Evolutionary conservation across 2,797 vertebrate genomes (phyloP).

Genomic region (Tamandua tetradactyla): DNA sequence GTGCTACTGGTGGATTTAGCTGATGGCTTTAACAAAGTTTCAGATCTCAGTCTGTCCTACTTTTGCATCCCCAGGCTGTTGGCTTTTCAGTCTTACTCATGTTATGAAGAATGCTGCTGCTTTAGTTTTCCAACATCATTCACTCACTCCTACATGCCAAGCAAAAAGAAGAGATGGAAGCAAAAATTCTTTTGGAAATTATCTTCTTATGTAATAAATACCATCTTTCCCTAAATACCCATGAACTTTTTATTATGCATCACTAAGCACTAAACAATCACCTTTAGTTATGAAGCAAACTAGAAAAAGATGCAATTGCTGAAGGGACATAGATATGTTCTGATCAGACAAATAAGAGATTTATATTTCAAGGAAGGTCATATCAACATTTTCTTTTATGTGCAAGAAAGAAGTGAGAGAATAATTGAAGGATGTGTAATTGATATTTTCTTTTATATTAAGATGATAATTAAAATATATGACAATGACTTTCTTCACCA

Average conservation of each 20-base stretch:
- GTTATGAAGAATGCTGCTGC: neutral
- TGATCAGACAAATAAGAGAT: neutral
- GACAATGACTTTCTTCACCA: too few relatives aligned
- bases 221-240: neutral
- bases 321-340: neutral
- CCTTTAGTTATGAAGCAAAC: neutral
- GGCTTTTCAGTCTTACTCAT: neutral
- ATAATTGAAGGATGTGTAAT: too few relatives aligned
- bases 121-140: neutral
- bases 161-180: neutral
- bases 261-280: neutral
- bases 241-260: neutral
- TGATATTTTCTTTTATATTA: too few relatives aligned
- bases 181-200: neutral
- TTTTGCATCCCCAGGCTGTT: neutral
- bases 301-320: neutral
- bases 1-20: neutral
- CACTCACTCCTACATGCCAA: neutral
- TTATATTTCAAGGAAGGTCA: neutral
- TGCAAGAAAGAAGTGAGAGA: too few relatives aligned
- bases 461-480: too few relatives aligned
- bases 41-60: neutral
- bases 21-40: neutral
- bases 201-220: neutral
- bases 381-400: too few relatives aligned